A percentile compares a stretch with the other conserved stretches of the same genome.
Conservation (phyloP, 2,888 invertebrate species). For the Fissipunctia ypsillon region DNA sequence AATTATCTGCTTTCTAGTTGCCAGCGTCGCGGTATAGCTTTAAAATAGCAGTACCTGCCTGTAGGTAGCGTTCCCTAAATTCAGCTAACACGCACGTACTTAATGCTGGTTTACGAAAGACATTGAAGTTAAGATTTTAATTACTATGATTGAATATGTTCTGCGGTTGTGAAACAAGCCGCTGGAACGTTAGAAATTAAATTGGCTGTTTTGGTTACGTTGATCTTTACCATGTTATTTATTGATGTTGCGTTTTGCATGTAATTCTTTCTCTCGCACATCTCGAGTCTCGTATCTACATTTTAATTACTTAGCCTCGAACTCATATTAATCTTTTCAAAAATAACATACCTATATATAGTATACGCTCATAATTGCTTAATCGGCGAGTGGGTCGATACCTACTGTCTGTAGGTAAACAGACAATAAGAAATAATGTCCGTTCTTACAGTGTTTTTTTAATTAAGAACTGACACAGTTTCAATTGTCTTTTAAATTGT, state of each 20-base stretch:
- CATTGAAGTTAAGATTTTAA: conserved; percentile 49
- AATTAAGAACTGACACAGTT: conserved; percentile 74
- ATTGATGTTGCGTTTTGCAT: conserved; percentile 41
- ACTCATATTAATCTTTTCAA: conserved; percentile 52
- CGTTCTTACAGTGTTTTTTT: conserved; percentile 71
- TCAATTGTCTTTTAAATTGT: conserved; percentile 74
- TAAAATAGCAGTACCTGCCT: background rate
- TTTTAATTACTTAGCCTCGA: conserved; percentile 54
- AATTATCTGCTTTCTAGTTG: background rate
- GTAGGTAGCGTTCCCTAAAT: background rate
- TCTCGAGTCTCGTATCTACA: conserved; percentile 25
- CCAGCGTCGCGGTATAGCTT: background rate
- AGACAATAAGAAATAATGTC: conserved; percentile 69
- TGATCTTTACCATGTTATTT: conserved; percentile 43
- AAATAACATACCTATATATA: conserved; percentile 25
- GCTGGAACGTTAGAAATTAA: conserved; percentile 43
- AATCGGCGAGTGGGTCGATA: conserved; percentile 70
- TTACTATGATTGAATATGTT: conserved; percentile 62
- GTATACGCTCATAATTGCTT: conserved; percentile 61
- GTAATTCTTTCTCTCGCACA: conserved; percentile 27
- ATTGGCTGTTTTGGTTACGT: conserved; percentile 56
- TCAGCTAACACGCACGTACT: conserved; percentile 17
- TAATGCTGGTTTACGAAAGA: conserved; percentile 54
- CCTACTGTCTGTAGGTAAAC: conserved; percentile 44
- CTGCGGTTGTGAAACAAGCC: conserved; percentile 51